Base-by-base conservation (phyloP, 2,797 vertebrate genomes). In the Galaxias olidus region DNA sequence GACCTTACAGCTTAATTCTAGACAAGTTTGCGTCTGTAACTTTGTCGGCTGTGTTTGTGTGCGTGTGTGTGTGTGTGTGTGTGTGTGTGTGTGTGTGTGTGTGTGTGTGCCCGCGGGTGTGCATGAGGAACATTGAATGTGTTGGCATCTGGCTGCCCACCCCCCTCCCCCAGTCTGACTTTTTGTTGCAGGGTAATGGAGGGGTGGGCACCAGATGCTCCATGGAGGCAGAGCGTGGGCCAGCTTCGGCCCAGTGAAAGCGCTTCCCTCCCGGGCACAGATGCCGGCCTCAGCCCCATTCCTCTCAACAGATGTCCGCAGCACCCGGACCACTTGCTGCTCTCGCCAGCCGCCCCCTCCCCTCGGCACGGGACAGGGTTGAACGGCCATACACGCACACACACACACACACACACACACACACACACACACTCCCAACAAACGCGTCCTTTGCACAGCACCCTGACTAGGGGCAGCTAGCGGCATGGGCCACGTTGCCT, bases 241-340 rank as follows among this genome's bases (percentile, higher is more conserved):
- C 2, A 14, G 62, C 65, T 76, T 65, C 14, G 44, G 40, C 63
- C 63, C 59, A 64, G 17, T 8, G 54, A 73, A 54, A 43, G 40
- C 59, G 70, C 66, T 14, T 63, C 58, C 68, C 55, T 71, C 55
- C 57, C 46, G 63, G 68, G 59, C 48, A 43, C 66, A 73, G 71
- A 73, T 51, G 63, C 58, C 74, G 61, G 19, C 54, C 53, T 63
- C 48, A n/a, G 61, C 70, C 68, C 68, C 61, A 59, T 63, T 61
- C 53, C 71, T 64, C 68, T 64, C 17, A 65, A 67, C 69, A 76
- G 72, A 69, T 74, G 72, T 74, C 65, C 61, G 53, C 43, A 75
- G 67, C 58, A 43, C 54, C 58, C 58, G 54, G 60, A 50, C 47
- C 30, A 40, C 66, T 50, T 20, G 61, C 8, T 8, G 14, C 14